A percentile compares a stretch with the other conserved stretches of the same genome.
phyloP scores from a whole-genome alignment of 1,140 invertebrate genomes.

The Drosophila erecta region DNA sequence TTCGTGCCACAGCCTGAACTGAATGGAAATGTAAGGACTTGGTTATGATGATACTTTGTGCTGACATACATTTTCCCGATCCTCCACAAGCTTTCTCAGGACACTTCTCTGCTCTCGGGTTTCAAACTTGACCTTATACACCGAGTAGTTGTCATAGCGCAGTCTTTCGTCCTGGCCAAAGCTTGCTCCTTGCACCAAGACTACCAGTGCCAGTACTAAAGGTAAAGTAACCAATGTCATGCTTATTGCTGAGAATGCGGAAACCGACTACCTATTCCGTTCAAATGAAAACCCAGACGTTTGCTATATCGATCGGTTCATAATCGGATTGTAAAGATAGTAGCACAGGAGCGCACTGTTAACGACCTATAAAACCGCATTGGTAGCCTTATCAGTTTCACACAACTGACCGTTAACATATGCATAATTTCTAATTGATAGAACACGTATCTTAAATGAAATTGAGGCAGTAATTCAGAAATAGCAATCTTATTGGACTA shows the following conservation, averaged over 20 bases:
- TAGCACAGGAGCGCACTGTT: conserved; percentile 10
- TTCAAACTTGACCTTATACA: conserved; percentile 56
- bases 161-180: conserved; percentile 31
- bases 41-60: neutral
- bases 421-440: neutral
- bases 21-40: neutral
- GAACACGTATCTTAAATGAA: too few species aligned
- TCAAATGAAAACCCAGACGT: conserved; percentile 14
- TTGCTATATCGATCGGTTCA: conserved; percentile 12
- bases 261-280: conserved; percentile 21
- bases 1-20: conserved; percentile 65
- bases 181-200: conserved; percentile 5
- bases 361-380: neutral
- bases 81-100: conserved; percentile 26
- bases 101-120: conserved; percentile 36
- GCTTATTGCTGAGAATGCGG: conserved; percentile 18
- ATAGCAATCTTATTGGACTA: too few species aligned
- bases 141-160: conserved; percentile 64
- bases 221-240: conserved; percentile 29
- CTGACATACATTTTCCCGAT: conserved; percentile 40
- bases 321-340: conserved; percentile 44
- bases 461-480: too few species aligned
- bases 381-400: conserved; percentile 7
- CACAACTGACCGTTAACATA: neutral
- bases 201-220: neutral